Evolutionary conservation across 2,888 invertebrate species (phyloP).

Genomic region (Drosophila nr. medialis): DNA sequence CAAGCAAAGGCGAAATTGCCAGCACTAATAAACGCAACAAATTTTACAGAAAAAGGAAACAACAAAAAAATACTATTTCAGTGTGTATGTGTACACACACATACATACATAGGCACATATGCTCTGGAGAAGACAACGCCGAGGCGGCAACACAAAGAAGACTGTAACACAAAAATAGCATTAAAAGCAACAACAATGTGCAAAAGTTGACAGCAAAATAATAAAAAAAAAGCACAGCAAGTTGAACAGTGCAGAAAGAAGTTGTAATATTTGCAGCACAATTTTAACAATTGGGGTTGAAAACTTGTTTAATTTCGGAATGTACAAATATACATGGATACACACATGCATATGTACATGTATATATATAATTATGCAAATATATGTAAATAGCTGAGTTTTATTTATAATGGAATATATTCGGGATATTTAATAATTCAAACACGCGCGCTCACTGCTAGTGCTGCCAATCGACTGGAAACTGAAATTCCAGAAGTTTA

Average conservation of each 20-base stretch:
- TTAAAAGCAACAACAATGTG: constrained; percentile 54
- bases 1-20: constrained; percentile 51
- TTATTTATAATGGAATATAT: background rate
- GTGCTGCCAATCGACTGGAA: constrained; percentile 17
- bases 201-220: constrained; percentile 44
- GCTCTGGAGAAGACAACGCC: constrained; percentile 41
- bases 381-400: background rate
- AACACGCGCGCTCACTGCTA: constrained; percentile 3
- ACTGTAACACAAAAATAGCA: constrained; percentile 62
- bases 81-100: background rate
- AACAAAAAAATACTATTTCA: constrained; percentile 45
- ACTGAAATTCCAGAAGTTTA: background rate
- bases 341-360: background rate
- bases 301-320: constrained; percentile 40
- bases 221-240: constrained; percentile 17
- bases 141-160: constrained; percentile 53
- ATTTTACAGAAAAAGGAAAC: constrained; percentile 62
- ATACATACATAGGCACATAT: background rate
- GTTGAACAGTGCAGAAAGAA: constrained; percentile 18
- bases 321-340: constrained; percentile 2
- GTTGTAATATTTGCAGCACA: constrained; percentile 47
- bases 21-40: constrained; percentile 63
- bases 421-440: constrained; percentile 3
- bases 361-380: background rate
- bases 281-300: constrained; percentile 57